These are phyloP conservation scores for Cardinalis cardinalis DNA, from an alignment of 2,113 vertebrate species.

Conservation along the genomic window DNA sequence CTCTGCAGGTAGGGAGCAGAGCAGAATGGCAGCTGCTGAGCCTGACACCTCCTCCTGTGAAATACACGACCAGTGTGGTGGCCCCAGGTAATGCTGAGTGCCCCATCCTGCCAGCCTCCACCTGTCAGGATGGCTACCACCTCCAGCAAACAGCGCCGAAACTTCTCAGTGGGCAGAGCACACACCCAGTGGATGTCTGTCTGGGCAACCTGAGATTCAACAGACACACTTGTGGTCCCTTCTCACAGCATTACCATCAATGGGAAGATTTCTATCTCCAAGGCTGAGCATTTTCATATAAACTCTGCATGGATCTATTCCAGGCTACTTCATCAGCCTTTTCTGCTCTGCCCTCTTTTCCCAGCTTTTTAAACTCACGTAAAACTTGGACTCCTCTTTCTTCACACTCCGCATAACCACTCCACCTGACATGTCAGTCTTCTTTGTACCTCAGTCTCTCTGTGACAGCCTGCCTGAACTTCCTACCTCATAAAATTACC, in stretches of 20 bases:
- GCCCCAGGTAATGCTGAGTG: not conserved
- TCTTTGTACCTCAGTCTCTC: not conserved
- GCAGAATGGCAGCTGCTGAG: rapidly evolving
- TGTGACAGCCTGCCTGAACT: not conserved
- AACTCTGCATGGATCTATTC: not conserved
- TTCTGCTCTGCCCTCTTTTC: not conserved
- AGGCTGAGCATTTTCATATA: not conserved
- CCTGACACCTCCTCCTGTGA: not conserved
- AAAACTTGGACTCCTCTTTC: not conserved
- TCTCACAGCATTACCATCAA: not conserved
- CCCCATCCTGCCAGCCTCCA: not conserved
- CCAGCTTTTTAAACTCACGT: not conserved
- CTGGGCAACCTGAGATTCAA: not conserved
- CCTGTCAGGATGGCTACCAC: rapidly evolving
- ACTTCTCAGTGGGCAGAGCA: not conserved
- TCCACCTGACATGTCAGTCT: not conserved
- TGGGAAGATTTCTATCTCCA: not conserved
- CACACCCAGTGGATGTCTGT: rapidly evolving
- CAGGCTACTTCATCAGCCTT: not conserved
- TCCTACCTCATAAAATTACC: not conserved
- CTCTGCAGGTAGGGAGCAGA: not conserved
- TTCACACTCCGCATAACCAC: not conserved
- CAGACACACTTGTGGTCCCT: rapidly evolving
- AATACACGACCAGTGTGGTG: rapidly evolving
- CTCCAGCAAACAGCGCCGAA: not conserved